Percentiles rank a stretch among this genome's conserved stretches.
Evolutionary conservation across 2,113 vertebrate genomes (phyloP).

Genomic region (Prunella fulvescens): DNA sequence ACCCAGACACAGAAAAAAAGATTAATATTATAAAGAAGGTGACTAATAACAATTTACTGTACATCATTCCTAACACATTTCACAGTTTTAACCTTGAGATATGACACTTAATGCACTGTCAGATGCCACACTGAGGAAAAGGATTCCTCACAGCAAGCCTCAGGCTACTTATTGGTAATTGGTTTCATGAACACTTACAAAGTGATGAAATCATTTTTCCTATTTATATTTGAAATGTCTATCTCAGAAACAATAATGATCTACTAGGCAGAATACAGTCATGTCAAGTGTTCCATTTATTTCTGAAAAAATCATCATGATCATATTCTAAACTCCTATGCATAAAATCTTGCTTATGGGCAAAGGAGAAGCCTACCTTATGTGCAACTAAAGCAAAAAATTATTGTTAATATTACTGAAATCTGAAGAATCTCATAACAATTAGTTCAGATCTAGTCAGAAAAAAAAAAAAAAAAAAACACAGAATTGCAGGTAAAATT

Average conservation of each 20-base stretch:
- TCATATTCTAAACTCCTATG: background rate
- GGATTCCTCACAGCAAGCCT: background rate
- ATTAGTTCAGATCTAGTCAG: background rate
- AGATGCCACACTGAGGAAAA: background rate
- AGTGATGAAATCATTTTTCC: background rate
- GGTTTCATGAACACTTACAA: constrained; percentile 2
- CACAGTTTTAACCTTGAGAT: constrained; percentile 13
- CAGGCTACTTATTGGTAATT: constrained; percentile 1
- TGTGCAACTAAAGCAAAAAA: background rate
- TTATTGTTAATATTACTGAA: background rate
- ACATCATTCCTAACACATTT: background rate
- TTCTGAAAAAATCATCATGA: background rate
- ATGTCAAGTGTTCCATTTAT: background rate
- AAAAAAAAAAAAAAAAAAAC: background rate
- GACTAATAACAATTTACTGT: background rate
- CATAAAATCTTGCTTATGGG: background rate
- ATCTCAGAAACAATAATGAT: background rate
- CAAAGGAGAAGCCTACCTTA: background rate
- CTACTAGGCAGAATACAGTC: background rate
- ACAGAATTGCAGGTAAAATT: background rate
- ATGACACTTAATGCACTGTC: background rate
- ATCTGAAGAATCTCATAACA: background rate
- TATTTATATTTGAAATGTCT: constrained; percentile 2
- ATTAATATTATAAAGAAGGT: background rate
- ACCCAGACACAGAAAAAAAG: background rate